Evolutionary conservation across 2,888 invertebrate genomes (phyloP).

Genomic region (Callimorpha dominula): DNA sequence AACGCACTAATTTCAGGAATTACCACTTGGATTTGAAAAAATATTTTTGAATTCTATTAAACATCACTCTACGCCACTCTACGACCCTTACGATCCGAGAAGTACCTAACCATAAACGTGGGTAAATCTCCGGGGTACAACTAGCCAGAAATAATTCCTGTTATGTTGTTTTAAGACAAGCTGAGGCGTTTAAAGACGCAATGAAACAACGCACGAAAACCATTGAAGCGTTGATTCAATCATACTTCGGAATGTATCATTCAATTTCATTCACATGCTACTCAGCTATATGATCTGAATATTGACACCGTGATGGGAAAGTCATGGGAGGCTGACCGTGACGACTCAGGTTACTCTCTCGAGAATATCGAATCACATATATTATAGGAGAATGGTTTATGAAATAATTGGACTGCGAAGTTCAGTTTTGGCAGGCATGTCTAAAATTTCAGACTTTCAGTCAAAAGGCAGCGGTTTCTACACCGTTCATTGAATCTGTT

Average conservation of each 20-base stretch:
- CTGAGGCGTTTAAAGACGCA: conserved; percentile 15
- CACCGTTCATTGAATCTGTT: background rate
- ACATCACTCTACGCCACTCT: too few relatives aligned
- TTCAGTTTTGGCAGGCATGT: background rate
- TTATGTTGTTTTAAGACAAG: background rate
- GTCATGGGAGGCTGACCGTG: conserved; percentile 70
- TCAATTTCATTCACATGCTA: conserved; percentile 23
- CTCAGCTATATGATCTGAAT: conserved; percentile 50
- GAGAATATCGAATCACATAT: conserved; percentile 60
- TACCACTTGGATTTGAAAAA: too few relatives aligned
- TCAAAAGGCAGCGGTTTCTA: background rate
- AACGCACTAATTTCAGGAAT: too few relatives aligned
- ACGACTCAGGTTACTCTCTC: conserved; percentile 69
- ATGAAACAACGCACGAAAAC: conserved; percentile 3
- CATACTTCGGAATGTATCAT: conserved; percentile 26
- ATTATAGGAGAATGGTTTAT: conserved; percentile 38
- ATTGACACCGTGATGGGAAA: conserved; percentile 74
- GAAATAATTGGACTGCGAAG: conserved; percentile 19
- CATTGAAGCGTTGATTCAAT: conserved; percentile 20
- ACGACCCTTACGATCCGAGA: too few relatives aligned
- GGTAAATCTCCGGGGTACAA: too few relatives aligned
- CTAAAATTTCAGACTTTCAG: background rate
- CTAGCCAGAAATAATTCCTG: background rate
- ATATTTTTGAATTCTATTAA: too few relatives aligned
- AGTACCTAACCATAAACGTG: too few relatives aligned